These are phyloP conservation scores for Smittia sp. DNA, from an alignment of 2,888 invertebrate genomes.

Conservation along the genomic window DNA sequence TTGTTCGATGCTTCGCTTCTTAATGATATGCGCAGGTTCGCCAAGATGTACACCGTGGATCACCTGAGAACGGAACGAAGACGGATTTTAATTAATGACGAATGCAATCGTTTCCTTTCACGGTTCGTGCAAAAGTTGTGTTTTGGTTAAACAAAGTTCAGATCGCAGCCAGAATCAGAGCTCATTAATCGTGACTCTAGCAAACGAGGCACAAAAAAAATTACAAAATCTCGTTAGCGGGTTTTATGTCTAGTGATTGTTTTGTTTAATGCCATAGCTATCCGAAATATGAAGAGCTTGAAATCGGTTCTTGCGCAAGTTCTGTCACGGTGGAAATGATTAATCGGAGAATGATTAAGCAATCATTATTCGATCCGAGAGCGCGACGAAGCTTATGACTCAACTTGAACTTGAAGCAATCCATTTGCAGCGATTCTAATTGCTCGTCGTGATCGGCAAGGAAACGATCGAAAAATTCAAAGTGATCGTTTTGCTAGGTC, in stretches of 20 bases:
- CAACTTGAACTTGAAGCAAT: constrained; percentile 17
- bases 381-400: neutral
- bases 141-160: constrained; percentile 26
- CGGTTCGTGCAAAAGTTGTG: neutral
- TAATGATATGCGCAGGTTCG: constrained; percentile 66
- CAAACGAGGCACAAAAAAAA: constrained; percentile 15
- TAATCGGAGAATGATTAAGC: neutral
- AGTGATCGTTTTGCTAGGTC: neutral
- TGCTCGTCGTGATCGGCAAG: neutral
- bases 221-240: constrained; percentile 20
- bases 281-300: constrained; percentile 9
- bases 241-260: neutral
- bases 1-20: constrained; percentile 76
- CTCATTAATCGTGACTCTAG: constrained; percentile 38
- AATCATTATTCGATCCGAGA: neutral
- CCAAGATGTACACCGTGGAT: constrained; percentile 80
- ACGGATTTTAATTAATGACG: neutral
- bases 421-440: constrained; percentile 1
- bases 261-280: constrained; percentile 22
- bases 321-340: constrained; percentile 20
- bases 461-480: neutral
- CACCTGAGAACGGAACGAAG: constrained; percentile 60
- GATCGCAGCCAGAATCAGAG: neutral
- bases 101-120: neutral
- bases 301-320: constrained; percentile 14